Evolutionary conservation across 2,888 invertebrate species (phyloP).

Genomic region (Gryllus longicercus): DNA sequence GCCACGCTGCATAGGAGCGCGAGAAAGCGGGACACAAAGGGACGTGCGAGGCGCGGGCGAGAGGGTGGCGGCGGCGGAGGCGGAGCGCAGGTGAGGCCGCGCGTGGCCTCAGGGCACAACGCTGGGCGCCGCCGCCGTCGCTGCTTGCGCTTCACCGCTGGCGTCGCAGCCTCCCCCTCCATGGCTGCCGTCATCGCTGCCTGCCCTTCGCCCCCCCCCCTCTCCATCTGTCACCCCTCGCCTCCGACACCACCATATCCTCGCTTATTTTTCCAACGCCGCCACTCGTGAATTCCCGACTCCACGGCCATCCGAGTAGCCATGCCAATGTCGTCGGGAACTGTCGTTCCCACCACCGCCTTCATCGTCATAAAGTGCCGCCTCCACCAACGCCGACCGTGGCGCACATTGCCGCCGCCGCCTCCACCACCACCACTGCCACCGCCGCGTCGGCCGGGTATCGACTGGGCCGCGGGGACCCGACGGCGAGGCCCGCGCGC

Average conservation of each 20-base stretch:
- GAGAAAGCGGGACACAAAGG: slow-evolving; percentile 17
- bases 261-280: too few species aligned
- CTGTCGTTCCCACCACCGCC: too few species aligned
- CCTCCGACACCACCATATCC: too few species aligned
- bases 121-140: not conserved
- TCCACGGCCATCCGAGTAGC: too few species aligned
- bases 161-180: not conserved
- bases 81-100: slow-evolving; percentile 5
- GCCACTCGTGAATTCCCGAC: too few species aligned
- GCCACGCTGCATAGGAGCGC: not conserved
- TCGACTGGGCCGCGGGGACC: slow-evolving; percentile 17
- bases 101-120: not conserved
- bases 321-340: too few species aligned
- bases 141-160: not conserved
- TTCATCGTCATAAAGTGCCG: not conserved
- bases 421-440: not conserved
- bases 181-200: not conserved
- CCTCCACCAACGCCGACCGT: not conserved
- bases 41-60: not conserved
- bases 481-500: not conserved
- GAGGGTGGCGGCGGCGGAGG: not conserved
- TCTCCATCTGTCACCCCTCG: too few species aligned
- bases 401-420: not conserved
- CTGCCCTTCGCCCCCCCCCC: too few species aligned
- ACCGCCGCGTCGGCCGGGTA: not conserved